Percentiles rank a stretch among this genome's conserved stretches.
Conservation (phyloP, 2,113 vertebrate species). For the Orcinus orca region DNA sequence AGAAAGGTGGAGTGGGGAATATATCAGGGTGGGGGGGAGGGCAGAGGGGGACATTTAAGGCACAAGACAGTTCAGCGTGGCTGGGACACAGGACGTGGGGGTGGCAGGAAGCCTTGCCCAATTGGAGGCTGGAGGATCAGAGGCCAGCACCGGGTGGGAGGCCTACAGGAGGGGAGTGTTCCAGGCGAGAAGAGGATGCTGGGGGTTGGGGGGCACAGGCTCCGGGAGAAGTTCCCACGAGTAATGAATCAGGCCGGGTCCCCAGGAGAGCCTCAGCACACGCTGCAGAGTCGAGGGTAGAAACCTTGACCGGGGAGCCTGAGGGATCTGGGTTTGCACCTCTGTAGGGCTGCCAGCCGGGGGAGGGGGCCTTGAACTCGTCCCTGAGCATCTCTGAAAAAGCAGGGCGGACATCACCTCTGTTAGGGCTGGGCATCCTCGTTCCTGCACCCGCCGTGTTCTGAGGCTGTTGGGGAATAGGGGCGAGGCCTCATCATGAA, state of each 20-base stretch:
- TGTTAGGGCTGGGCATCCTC: not conserved
- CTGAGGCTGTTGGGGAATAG: too few species aligned
- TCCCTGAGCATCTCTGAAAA: not conserved
- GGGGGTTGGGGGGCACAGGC: rapidly evolving
- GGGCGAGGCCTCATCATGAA: not conserved
- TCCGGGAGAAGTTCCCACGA: rapidly evolving
- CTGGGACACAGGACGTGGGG: not conserved
- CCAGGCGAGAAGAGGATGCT: rapidly evolving
- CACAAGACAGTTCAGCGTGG: not conserved
- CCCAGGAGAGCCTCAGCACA: not conserved
- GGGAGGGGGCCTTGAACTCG: rapidly evolving
- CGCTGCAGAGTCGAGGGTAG: rapidly evolving
- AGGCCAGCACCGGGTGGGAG: not conserved
- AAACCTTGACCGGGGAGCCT: not conserved
- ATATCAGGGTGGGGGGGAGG: not conserved
- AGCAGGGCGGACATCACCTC: rapidly evolving
- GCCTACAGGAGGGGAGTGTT: not conserved
- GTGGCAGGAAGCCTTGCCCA: not conserved
- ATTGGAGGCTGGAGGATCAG: not conserved
- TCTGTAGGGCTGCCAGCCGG: too few species aligned
- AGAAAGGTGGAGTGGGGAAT: rapidly evolving
- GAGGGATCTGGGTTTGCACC: not conserved
- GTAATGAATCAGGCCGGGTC: rapidly evolving
- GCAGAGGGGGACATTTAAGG: not conserved
- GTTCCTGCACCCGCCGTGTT: not conserved